Percentiles rank a stretch among this genome's conserved stretches.
These are phyloP conservation scores for Lordiphosa collinella DNA, from an alignment of 1,140 invertebrate species.

Conservation along the genomic window DNA sequence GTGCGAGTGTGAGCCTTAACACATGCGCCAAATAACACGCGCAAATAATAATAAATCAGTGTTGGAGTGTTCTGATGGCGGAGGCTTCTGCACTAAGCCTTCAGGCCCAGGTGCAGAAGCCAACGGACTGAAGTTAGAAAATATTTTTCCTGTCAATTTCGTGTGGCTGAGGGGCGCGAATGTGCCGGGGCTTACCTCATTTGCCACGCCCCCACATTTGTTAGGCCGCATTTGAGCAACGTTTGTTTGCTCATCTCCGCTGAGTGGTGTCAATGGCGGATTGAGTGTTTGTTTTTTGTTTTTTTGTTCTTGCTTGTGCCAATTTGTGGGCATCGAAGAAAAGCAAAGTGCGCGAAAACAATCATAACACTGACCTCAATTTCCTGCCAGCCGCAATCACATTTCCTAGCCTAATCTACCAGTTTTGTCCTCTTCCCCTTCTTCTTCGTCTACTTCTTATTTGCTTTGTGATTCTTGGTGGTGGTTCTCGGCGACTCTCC, in stretches of 20 bases:
- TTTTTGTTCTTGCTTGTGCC: conserved; percentile 17
- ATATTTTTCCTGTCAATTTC: conserved; percentile 60
- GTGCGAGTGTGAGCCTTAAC: conserved; percentile 41
- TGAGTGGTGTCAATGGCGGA: background rate
- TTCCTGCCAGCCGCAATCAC: conserved; percentile 75
- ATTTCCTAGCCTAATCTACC: conserved; percentile 53
- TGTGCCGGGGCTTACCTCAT: conserved; percentile 28
- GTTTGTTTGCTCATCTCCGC: conserved; percentile 17
- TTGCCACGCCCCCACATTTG: conserved; percentile 64
- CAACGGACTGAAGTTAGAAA: conserved; percentile 47
- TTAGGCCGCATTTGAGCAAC: conserved; percentile 26
- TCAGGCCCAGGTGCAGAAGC: background rate
- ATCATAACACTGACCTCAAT: conserved; percentile 78
- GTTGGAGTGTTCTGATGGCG: conserved; percentile 1
- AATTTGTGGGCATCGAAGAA: conserved; percentile 32
- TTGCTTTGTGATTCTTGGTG: background rate
- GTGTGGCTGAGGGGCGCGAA: conserved; percentile 34
- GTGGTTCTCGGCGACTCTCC: background rate
- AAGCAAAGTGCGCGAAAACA: conserved; percentile 53
- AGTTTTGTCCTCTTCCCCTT: conserved; percentile 13
- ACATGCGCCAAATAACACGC: conserved; percentile 57
- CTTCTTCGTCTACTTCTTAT: background rate
- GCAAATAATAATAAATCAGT: conserved; percentile 68
- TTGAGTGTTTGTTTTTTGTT: background rate
- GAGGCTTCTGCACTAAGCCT: conserved; percentile 8